Conservation (phyloP, 2,888 invertebrate genomes). For the Xylophagus ater region DNA sequence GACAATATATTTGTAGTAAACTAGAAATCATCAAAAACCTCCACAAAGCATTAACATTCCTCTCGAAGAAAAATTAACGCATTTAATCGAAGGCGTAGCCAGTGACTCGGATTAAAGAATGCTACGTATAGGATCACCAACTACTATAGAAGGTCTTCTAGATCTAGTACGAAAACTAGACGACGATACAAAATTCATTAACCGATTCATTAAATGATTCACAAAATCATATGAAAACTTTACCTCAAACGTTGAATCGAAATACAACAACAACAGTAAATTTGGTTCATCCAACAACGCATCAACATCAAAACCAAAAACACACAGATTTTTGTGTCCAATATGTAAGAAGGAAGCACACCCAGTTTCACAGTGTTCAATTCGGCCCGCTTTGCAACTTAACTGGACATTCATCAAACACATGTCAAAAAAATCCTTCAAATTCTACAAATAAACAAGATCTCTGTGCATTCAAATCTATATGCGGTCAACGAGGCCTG, state of each 20-base stretch:
- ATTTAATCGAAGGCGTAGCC: background rate
- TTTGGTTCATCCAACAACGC: too few species aligned
- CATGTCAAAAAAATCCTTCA: too few species aligned
- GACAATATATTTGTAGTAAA: conserved; percentile 5
- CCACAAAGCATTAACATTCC: background rate
- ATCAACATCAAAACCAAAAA: too few species aligned
- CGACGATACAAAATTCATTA: too few species aligned
- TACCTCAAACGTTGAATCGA: background rate
- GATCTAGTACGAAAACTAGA: too few species aligned
- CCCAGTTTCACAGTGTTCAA: background rate
- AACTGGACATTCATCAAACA: conserved; percentile 1
- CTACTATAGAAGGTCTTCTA: background rate
- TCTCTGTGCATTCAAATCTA: too few species aligned
- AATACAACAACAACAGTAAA: too few species aligned
- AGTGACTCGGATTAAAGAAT: background rate
- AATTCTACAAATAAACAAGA: too few species aligned
- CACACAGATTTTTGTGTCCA: background rate
- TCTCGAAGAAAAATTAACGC: background rate
- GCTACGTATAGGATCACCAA: conserved; percentile 2
- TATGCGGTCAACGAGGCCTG: too few species aligned
- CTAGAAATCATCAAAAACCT: background rate
- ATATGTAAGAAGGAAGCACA: background rate
- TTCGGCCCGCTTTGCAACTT: background rate
- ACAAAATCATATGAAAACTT: too few species aligned
- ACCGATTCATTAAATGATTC: too few species aligned